Conservation (phyloP, 1,140 invertebrate genomes). For the Bombyx mandarina region DNA sequence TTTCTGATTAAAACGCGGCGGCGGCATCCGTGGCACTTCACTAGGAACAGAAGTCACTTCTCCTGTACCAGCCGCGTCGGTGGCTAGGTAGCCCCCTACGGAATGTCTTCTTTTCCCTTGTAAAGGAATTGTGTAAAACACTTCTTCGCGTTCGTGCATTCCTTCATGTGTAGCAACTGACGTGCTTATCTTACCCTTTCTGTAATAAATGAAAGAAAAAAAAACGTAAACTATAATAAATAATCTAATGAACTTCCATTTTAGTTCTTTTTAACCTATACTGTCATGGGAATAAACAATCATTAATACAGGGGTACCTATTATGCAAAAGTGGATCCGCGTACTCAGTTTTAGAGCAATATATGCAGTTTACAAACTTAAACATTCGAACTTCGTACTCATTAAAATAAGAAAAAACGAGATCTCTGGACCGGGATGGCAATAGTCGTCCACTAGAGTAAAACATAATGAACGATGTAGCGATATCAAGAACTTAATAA, state of each 20-base stretch:
- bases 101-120: slow-evolving; percentile 64
- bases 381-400: too few relatives aligned
- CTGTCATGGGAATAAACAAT: too few relatives aligned
- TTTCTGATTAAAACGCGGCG: slow-evolving; percentile 37
- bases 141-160: slow-evolving; percentile 53
- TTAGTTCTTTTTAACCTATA: neutral
- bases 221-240: neutral
- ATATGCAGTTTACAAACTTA: too few relatives aligned
- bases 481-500: too few relatives aligned
- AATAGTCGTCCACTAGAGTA: too few relatives aligned
- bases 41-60: slow-evolving; percentile 64
- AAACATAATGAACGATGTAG: too few relatives aligned
- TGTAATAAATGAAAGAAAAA: slow-evolving; percentile 15
- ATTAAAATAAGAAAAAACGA: too few relatives aligned
- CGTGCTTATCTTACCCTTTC: slow-evolving; percentile 55
- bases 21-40: slow-evolving; percentile 61
- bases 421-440: too few relatives aligned
- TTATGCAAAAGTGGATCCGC: too few relatives aligned
- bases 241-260: neutral
- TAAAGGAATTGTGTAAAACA: slow-evolving; percentile 67
- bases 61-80: slow-evolving; percentile 43
- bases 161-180: slow-evolving; percentile 45
- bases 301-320: too few relatives aligned
- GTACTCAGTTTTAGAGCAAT: too few relatives aligned
- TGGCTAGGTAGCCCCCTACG: slow-evolving; percentile 65